Base-by-base conservation (phyloP, 1,140 invertebrate genomes). In the Zaprionus lachaisei region DNA sequence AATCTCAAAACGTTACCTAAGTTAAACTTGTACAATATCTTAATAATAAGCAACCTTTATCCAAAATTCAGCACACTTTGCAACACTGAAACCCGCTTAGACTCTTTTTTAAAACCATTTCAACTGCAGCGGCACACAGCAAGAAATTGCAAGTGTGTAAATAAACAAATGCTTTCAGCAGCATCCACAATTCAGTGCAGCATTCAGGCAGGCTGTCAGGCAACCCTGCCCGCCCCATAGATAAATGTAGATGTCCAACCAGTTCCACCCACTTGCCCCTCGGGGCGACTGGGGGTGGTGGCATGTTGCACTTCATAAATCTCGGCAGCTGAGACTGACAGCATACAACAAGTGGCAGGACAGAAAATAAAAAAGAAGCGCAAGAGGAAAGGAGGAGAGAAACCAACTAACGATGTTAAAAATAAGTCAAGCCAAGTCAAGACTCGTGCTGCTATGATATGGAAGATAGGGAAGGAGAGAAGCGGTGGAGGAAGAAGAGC, bases 221-320 rank as follows among this genome's bases (percentile, higher is more conserved):
- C 31, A 34, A 34, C 31, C 31, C 31, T 34, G 31, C 1, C 44
- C 37, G 38, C 20, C 20, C 24, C 47, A 69, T 77, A 72, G 75
- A 86, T 89, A 72, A 77, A 79, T 86, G 73, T 82, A 37, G 47
- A 51, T 51, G 47, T 51, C 20, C 47, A 51, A 24, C 20, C 17
- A 12, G 11, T 14, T 14, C 17, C 11, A 12, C 47, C 9, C 6
- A n/a, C n/a, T n/a, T 58, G 38, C 82, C 75, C 70, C 58, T 9
- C 55, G 67, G 77, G 51, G 17, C 65, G 6, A n/a, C 17, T 11
- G 41, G 7, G 28, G 28, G 28, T 7, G 41, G 41, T 17, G n/a
- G 41, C 41, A 76, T 89, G 81, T 84, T 83, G 84, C 81, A 89
- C 81, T 87, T 89, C 84, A 87, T 90, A 87, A 87, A 87, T 87